phyloP scores from a whole-genome alignment of 2,888 invertebrate genomes.

The Prenolepis imparis region DNA sequence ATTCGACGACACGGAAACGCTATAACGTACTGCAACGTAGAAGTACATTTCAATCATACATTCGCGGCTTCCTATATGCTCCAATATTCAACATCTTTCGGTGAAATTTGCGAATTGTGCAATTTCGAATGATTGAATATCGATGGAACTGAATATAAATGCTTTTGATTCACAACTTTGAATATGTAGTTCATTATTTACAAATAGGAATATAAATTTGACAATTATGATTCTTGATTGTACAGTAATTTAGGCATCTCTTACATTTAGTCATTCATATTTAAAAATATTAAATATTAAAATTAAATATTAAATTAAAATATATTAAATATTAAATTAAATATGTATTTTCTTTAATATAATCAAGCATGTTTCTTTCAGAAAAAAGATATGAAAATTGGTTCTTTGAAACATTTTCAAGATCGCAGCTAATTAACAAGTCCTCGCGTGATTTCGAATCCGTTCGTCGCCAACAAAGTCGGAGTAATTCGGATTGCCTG shows the following conservation, averaged over 20 bases:
- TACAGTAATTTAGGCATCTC: background rate
- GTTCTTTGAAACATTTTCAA: slow-evolving; percentile 25
- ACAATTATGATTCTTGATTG: background rate
- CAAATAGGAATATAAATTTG: background rate
- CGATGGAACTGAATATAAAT: background rate
- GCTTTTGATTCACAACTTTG: background rate
- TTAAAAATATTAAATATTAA: too few relatives aligned
- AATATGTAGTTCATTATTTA: background rate
- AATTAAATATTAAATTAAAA: too few relatives aligned
- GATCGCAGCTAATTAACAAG: slow-evolving; percentile 38
- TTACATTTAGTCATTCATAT: background rate
- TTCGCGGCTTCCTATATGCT: background rate
- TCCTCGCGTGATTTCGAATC: slow-evolving; percentile 49
- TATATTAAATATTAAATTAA: too few relatives aligned
- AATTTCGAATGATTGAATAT: background rate
- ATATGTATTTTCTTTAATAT: background rate
- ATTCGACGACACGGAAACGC: slow-evolving; percentile 39
- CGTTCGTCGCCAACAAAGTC: slow-evolving; percentile 51
- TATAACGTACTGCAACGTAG: background rate
- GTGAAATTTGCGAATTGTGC: background rate
- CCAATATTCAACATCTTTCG: slow-evolving; percentile 4
- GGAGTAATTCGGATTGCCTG: slow-evolving; percentile 59
- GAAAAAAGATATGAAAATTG: slow-evolving; percentile 1
- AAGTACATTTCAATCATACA: slow-evolving; percentile 30
- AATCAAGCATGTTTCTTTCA: background rate